These are phyloP conservation scores for Sesia bembeciformis DNA, from an alignment of 2,888 invertebrate species.

Conservation along the genomic window DNA sequence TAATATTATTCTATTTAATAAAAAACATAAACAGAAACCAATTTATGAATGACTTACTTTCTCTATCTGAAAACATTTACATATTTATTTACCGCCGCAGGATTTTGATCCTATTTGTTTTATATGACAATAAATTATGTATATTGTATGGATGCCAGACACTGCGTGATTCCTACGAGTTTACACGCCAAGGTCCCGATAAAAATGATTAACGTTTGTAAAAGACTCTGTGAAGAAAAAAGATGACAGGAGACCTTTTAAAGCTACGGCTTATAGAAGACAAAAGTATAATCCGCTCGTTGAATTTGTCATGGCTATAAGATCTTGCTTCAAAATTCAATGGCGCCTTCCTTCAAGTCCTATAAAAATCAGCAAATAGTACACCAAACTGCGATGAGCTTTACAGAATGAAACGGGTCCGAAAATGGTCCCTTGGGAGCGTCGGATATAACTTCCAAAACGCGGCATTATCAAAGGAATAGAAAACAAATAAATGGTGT, in stretches of 20 bases:
- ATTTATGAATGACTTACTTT: not conserved
- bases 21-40: too few species aligned
- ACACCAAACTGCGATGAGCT: too few species aligned
- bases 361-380: too few species aligned
- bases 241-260: slow-evolving; percentile 12
- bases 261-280: not conserved
- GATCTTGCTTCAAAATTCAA: not conserved
- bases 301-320: not conserved
- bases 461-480: slow-evolving; percentile 38
- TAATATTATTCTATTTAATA: too few species aligned
- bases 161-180: slow-evolving; percentile 37
- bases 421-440: too few species aligned
- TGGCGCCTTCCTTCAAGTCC: not conserved
- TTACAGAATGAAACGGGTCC: too few species aligned
- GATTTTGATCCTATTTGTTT: slow-evolving; percentile 56
- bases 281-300: not conserved
- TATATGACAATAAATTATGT: slow-evolving; percentile 47
- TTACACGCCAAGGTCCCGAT: slow-evolving; percentile 38
- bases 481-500: slow-evolving; percentile 42
- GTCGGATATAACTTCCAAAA: slow-evolving; percentile 1
- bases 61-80: not conserved
- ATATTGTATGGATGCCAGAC: slow-evolving; percentile 32
- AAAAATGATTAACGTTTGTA: slow-evolving; percentile 53
- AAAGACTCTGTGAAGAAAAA: slow-evolving; percentile 26
- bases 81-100: slow-evolving; percentile 23